These are phyloP conservation scores for Metaphire vulgaris DNA, from an alignment of 1,140 invertebrate species.

Conservation along the genomic window DNA sequence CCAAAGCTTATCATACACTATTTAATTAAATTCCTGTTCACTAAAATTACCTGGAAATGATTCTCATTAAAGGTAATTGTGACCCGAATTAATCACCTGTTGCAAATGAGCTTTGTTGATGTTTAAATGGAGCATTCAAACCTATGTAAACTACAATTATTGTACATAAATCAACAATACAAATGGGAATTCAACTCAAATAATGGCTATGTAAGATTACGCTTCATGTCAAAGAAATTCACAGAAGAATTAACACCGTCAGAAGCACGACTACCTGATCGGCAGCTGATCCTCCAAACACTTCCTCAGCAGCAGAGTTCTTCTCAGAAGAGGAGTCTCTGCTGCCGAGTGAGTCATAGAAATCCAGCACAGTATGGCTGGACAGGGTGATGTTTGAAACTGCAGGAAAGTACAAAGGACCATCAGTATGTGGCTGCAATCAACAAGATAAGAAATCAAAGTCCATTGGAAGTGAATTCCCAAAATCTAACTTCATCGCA, in stretches of 20 bases:
- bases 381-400: constrained; percentile 88
- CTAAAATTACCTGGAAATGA: not conserved
- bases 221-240: not conserved
- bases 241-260: not conserved
- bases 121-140: not conserved
- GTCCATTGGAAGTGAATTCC: not conserved
- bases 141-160: not conserved
- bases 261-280: not conserved
- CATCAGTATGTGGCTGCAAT: constrained; percentile 80
- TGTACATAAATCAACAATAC: not conserved
- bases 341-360: constrained; percentile 58
- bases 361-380: constrained; percentile 80
- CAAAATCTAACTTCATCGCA: not conserved
- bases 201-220: not conserved
- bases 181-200: not conserved
- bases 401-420: constrained; percentile 82
- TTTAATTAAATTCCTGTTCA: too few species aligned
- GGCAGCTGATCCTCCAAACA: constrained; percentile 28
- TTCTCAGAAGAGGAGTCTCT: not conserved
- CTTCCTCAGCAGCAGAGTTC: not conserved
- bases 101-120: not conserved
- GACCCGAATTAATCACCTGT: not conserved
- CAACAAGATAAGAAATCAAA: constrained; percentile 32
- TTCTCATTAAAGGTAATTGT: not conserved
- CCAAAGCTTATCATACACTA: not conserved